phyloP scores from a whole-genome alignment of 1,140 invertebrate genomes.

The Kradibia gibbosae region DNA sequence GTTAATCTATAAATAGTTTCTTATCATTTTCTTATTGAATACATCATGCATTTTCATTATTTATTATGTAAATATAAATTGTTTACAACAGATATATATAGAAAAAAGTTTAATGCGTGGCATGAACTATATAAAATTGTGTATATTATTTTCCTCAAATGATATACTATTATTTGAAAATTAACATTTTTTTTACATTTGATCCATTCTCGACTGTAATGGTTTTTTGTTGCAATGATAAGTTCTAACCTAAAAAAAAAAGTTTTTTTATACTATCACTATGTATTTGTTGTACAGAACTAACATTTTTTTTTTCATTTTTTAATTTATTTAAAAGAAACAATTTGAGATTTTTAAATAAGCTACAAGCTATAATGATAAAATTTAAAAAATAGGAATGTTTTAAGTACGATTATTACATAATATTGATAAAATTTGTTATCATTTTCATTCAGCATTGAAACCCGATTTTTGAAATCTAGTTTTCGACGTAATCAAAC shows the following conservation, averaged over 20 bases:
- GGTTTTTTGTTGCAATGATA: not conserved
- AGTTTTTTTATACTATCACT: not conserved
- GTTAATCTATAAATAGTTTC: too few species aligned
- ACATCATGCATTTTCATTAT: too few species aligned
- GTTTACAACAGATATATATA: too few species aligned
- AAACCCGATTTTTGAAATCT: too few species aligned
- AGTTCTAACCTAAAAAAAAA: conserved; percentile 28
- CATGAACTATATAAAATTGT: too few species aligned
- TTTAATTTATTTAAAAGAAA: not conserved
- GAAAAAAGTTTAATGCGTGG: too few species aligned
- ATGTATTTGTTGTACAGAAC: not conserved
- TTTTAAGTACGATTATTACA: not conserved
- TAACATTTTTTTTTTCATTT: not conserved
- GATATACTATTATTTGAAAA: not conserved
- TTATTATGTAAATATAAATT: too few species aligned
- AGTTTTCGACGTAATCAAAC: too few species aligned
- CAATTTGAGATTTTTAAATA: not conserved
- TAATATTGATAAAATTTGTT: not conserved
- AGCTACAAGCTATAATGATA: not conserved
- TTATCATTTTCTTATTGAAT: too few species aligned
- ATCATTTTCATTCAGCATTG: not conserved
- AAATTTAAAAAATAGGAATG: not conserved
- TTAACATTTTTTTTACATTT: not conserved
- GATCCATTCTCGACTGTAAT: not conserved
- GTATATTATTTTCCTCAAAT: too few species aligned